These are phyloP conservation scores for Botia kubotai DNA, from an alignment of 2,797 vertebrate species.

Conservation along the genomic window DNA sequence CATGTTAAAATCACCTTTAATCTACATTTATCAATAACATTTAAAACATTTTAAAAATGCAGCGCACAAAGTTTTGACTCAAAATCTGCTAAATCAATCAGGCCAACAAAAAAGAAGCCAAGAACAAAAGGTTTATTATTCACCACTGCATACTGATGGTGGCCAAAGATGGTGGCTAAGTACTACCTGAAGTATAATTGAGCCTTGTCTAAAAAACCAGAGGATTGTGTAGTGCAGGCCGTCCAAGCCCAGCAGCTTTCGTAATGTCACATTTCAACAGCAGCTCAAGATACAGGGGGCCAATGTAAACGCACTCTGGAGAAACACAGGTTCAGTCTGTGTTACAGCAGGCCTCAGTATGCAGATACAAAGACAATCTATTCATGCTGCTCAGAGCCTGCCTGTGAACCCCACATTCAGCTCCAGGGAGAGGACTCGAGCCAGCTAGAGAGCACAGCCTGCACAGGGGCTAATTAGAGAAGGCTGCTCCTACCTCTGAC, in stretches of 20 bases:
- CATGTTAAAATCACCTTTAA: too few species aligned
- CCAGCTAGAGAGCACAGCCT: constrained; percentile 69
- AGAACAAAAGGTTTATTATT: background rate
- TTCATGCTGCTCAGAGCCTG: constrained; percentile 79
- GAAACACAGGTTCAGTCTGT: constrained; percentile 76
- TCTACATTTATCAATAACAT: too few species aligned
- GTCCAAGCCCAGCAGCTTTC: constrained; percentile 61
- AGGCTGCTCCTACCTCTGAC: constrained; percentile 66
- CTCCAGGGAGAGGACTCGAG: constrained; percentile 76
- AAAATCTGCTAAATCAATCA: too few species aligned
- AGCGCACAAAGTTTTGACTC: too few species aligned
- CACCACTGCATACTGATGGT: background rate
- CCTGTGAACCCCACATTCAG: constrained; percentile 79
- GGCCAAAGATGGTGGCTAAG: constrained; percentile 14
- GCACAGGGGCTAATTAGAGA: constrained; percentile 77
- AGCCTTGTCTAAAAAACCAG: constrained; percentile 55
- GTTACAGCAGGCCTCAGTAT: constrained; percentile 81
- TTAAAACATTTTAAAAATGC: too few species aligned
- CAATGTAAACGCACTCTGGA: constrained; percentile 78
- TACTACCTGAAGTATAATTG: constrained; percentile 16
- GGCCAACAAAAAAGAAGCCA: background rate
- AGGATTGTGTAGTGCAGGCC: constrained; percentile 61
- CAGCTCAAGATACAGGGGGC: constrained; percentile 73
- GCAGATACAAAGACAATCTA: constrained; percentile 83
- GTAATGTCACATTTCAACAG: constrained; percentile 75